Evolutionary conservation across 2,888 invertebrate species (phyloP).

Genomic region (Heliconius charithonia): DNA sequence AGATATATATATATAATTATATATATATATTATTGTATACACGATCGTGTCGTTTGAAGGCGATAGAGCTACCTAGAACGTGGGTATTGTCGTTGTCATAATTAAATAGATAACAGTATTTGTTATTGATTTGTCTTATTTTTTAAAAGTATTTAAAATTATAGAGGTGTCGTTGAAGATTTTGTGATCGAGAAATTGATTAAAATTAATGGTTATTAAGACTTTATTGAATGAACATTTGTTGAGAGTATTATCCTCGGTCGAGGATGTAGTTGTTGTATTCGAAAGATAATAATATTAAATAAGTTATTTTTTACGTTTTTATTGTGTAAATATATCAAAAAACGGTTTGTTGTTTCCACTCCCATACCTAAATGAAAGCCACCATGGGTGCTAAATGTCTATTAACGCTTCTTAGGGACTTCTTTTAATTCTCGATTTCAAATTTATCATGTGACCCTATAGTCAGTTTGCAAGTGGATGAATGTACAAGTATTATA

Average conservation of each 20-base stretch:
- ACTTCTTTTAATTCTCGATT: constrained; percentile 60
- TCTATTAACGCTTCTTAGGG: constrained; percentile 80
- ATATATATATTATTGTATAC: constrained; percentile 67
- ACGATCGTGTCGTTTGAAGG: constrained; percentile 70
- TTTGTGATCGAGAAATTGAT: constrained; percentile 79
- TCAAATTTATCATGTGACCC: constrained; percentile 53
- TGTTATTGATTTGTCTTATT: constrained; percentile 69
- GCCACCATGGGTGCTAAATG: constrained; percentile 82
- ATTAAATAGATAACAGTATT: constrained; percentile 66
- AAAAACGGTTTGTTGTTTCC: constrained; percentile 77
- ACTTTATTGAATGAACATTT: constrained; percentile 82
- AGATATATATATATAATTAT: constrained; percentile 50
- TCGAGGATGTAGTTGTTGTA: constrained; percentile 82
- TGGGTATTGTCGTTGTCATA: constrained; percentile 61
- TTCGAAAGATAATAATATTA: constrained; percentile 83
- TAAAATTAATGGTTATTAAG: constrained; percentile 77
- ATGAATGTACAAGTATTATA: constrained; percentile 41
- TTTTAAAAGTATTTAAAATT: constrained; percentile 70
- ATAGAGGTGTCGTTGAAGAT: constrained; percentile 81
- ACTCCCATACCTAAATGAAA: constrained; percentile 72
- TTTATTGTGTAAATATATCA: constrained; percentile 82
- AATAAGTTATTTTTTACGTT: constrained; percentile 85
- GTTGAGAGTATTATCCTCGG: constrained; percentile 80
- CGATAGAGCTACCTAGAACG: constrained; percentile 57
- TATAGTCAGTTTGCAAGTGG: constrained; percentile 55